Percentiles rank a stretch among this genome's conserved stretches.
phyloP scores from a whole-genome alignment of 2,113 vertebrate species.

The Micromys minutus region DNA sequence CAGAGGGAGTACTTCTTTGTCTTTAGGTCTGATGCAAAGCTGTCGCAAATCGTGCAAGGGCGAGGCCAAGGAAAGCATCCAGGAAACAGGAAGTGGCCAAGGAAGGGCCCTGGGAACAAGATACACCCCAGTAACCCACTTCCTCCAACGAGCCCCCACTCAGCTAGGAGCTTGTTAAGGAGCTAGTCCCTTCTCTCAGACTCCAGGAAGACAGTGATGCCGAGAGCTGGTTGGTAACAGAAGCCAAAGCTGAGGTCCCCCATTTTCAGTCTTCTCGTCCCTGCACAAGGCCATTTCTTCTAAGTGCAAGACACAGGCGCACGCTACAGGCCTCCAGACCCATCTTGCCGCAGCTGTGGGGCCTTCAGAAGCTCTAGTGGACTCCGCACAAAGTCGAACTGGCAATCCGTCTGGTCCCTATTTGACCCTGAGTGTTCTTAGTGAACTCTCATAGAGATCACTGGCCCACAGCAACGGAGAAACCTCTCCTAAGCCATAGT shows the following conservation, averaged over 20 bases:
- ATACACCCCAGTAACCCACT: background rate
- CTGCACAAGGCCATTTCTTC: background rate
- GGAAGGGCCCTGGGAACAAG: background rate
- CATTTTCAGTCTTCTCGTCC: background rate
- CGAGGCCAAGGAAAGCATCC: background rate
- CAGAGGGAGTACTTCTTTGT: background rate
- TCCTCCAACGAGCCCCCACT: background rate
- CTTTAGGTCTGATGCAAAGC: background rate
- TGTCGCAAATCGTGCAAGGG: background rate
- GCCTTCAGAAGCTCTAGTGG: background rate
- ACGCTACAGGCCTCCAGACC: background rate
- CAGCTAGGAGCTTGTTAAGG: background rate
- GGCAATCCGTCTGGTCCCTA: background rate
- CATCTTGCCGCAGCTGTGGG: background rate
- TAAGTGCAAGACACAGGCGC: background rate
- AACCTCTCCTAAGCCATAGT: background rate
- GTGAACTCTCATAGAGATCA: background rate
- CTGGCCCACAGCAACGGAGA: background rate
- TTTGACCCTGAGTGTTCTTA: background rate
- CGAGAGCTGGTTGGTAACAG: background rate
- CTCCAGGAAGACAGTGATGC: background rate
- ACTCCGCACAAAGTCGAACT: background rate
- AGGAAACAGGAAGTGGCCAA: background rate
- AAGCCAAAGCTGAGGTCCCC: background rate
- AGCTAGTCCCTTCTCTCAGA: background rate